Evolutionary conservation across 2,888 invertebrate genomes (phyloP).

Genomic region (Epirrhoe alternata): DNA sequence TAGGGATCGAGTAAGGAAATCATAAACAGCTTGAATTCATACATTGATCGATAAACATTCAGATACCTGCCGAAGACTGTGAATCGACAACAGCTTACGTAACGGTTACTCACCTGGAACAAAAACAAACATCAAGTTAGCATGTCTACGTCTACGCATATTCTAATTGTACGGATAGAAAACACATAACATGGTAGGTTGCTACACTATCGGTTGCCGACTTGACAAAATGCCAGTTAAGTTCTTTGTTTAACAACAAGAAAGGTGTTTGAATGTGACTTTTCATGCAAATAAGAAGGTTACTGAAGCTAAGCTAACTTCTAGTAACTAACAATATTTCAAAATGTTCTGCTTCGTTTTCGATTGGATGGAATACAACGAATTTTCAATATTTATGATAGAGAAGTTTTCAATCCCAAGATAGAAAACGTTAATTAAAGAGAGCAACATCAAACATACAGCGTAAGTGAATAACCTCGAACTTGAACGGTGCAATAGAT

Average conservation of each 20-base stretch:
- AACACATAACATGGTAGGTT: constrained; percentile 33
- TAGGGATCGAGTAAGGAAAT: not conserved
- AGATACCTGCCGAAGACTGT: constrained; percentile 49
- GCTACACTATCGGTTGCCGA: constrained; percentile 9
- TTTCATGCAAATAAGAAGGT: constrained; percentile 1
- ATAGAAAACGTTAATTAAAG: constrained; percentile 27
- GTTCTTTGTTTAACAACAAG: constrained; percentile 9
- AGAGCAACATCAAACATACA: constrained; percentile 27
- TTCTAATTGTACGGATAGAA: constrained; percentile 54
- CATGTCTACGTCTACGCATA: constrained; percentile 44
- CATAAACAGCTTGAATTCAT: constrained; percentile 19
- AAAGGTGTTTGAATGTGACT: not conserved
- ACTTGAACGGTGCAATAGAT: constrained; percentile 72
- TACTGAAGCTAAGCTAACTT: constrained; percentile 3
- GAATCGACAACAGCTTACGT: constrained; percentile 53
- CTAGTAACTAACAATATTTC: not conserved
- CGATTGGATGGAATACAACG: not conserved
- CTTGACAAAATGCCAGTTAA: constrained; percentile 10
- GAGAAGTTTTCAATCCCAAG: not conserved
- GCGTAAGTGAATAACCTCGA: constrained; percentile 74
- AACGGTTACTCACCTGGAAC: constrained; percentile 65
- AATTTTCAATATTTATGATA: not conserved
- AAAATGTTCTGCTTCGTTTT: not conserved
- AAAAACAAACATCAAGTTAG: constrained; percentile 61
- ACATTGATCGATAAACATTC: constrained; percentile 47